A percentile compares a stretch with the other conserved stretches of the same genome.
These are phyloP conservation scores for Drosophila cardini DNA, from an alignment of 1,140 invertebrate genomes.

Conservation along the genomic window DNA sequence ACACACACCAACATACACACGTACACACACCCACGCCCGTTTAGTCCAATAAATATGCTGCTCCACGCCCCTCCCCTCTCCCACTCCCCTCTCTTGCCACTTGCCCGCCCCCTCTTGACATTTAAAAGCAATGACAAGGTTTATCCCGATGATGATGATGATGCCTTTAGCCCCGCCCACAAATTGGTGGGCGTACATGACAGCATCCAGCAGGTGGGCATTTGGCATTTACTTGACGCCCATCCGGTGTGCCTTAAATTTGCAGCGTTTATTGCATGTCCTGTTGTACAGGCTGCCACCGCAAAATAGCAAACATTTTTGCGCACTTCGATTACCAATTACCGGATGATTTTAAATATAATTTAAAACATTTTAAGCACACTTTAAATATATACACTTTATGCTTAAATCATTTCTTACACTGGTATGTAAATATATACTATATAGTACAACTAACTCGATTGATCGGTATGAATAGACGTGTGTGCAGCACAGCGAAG, in stretches of 20 bases:
- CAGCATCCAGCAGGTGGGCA: slow-evolving; percentile 63
- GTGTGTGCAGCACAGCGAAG: slow-evolving; percentile 42
- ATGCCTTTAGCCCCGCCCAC: slow-evolving; percentile 25
- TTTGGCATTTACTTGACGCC: slow-evolving; percentile 61
- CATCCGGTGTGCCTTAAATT: slow-evolving; percentile 38
- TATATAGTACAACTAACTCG: not conserved
- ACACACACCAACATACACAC: slow-evolving; percentile 15
- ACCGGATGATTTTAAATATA: too few relatives aligned
- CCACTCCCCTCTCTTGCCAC: not conserved
- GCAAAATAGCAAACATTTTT: not conserved
- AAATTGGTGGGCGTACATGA: slow-evolving; percentile 48
- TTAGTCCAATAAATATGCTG: too few relatives aligned
- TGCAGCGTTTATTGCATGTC: slow-evolving; percentile 35
- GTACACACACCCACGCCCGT: not conserved
- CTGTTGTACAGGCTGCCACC: not conserved
- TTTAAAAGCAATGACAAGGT: slow-evolving; percentile 76
- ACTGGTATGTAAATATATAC: not conserved
- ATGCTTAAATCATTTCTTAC: slow-evolving; percentile 7
- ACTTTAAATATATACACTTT: not conserved
- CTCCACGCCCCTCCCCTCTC: too few relatives aligned
- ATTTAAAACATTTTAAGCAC: not conserved
- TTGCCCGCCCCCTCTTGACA: slow-evolving; percentile 51
- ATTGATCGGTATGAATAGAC: slow-evolving; percentile 30
- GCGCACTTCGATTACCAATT: too few relatives aligned
- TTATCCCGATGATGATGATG: slow-evolving; percentile 53